Percentiles rank a stretch among this genome's conserved stretches.
Evolutionary conservation across 2,888 invertebrate genomes (phyloP).

Genomic region (Habrosyne pyritoides): DNA sequence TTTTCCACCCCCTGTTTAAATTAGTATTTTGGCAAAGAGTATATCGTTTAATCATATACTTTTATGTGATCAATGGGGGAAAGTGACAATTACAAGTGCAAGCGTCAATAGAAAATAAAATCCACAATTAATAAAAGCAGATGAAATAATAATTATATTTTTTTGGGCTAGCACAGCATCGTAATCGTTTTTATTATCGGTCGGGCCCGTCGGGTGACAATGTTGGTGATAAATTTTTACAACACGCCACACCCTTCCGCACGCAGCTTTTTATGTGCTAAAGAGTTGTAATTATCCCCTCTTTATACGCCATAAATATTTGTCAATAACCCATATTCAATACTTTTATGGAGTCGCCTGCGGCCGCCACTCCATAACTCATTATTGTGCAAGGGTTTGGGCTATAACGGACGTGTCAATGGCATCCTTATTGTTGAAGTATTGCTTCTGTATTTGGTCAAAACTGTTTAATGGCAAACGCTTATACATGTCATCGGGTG

Average conservation of each 20-base stretch:
- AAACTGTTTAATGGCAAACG: background rate
- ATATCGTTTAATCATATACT: too few species aligned
- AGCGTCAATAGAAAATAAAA: background rate
- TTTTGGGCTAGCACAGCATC: conserved; percentile 3
- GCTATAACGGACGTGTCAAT: conserved; percentile 58
- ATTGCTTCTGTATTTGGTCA: conserved; percentile 33
- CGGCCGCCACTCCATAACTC: conserved; percentile 76
- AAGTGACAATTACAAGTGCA: too few species aligned
- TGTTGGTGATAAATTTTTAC: conserved; percentile 74
- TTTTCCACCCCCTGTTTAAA: too few species aligned
- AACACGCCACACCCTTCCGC: conserved; percentile 73
- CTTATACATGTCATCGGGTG: background rate
- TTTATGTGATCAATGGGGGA: too few species aligned
- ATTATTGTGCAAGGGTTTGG: conserved; percentile 71
- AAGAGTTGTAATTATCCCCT: conserved; percentile 83
- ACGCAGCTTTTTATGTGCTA: conserved; percentile 75
- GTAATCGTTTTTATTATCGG: conserved; percentile 31
- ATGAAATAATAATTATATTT: background rate
- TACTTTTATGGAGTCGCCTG: conserved; percentile 78
- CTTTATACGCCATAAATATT: conserved; percentile 82
- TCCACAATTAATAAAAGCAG: background rate
- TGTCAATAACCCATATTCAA: conserved; percentile 81
- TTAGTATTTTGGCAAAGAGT: too few species aligned
- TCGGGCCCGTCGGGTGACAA: conserved; percentile 63
- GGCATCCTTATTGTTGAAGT: conserved; percentile 54